Conservation (phyloP, 2,888 invertebrate genomes). For the Meta bourneti region DNA sequence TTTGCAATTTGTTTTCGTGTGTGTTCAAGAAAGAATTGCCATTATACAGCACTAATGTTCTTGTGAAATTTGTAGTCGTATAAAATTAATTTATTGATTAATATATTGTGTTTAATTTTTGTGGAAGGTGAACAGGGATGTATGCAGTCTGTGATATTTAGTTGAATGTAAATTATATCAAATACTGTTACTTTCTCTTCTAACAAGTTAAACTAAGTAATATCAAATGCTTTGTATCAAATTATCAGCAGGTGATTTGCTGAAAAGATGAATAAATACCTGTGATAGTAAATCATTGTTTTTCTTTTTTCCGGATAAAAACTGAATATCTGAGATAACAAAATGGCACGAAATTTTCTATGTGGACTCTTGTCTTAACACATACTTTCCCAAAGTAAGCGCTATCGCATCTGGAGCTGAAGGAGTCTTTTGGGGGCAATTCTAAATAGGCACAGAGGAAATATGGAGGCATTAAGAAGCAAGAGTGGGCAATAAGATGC, state of each 20-base stretch:
- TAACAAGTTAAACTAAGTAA: conserved; percentile 14
- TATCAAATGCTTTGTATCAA: conserved; percentile 54
- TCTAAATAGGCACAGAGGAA: too few species aligned
- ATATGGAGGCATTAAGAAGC: too few species aligned
- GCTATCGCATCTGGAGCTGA: not conserved
- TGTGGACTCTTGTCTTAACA: not conserved
- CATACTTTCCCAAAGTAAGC: not conserved
- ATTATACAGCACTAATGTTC: not conserved
- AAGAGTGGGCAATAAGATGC: too few species aligned
- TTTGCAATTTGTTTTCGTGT: not conserved
- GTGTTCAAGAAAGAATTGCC: not conserved
- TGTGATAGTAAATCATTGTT: conserved; percentile 48
- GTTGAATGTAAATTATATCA: conserved; percentile 45
- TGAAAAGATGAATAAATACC: conserved; percentile 53
- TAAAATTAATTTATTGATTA: conserved; percentile 3
- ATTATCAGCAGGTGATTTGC: conserved; percentile 37
- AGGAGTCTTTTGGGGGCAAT: too few species aligned
- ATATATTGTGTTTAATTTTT: not conserved
- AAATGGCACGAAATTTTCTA: not conserved
- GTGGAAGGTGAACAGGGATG: conserved; percentile 5
- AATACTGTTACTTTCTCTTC: conserved; percentile 10
- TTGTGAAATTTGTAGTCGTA: too few species aligned
- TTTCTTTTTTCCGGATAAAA: not conserved
- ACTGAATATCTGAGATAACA: not conserved
- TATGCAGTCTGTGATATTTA: conserved; percentile 65